Conservation (phyloP, 2,113 vertebrate species). For the Anguilla japonica region DNA sequence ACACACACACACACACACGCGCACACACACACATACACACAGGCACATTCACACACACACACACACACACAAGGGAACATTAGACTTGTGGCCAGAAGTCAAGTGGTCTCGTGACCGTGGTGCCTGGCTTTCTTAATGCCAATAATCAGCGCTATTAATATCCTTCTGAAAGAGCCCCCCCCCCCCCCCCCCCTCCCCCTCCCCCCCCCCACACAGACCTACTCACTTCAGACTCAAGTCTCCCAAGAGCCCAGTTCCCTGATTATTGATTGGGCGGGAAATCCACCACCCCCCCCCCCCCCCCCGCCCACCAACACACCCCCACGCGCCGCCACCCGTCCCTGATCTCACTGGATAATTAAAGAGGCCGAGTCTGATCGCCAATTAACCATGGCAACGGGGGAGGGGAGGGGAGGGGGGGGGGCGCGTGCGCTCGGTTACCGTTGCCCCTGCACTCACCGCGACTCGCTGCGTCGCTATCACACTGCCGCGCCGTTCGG, state of each 20-base stretch:
- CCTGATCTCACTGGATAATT: slow-evolving; percentile 59
- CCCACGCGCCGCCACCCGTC: slow-evolving; percentile 36
- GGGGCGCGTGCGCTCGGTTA: slow-evolving; percentile 25
- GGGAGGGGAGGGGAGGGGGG: slow-evolving; percentile 46
- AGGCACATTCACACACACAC: no score
- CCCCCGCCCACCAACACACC: no score
- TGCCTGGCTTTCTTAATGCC: neutral
- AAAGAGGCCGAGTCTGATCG: slow-evolving; percentile 61
- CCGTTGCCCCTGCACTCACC: slow-evolving; percentile 32
- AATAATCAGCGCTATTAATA: slow-evolving; percentile 58
- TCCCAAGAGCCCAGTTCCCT: slow-evolving; percentile 42
- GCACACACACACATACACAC: no score
- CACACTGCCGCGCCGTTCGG: slow-evolving; percentile 58
- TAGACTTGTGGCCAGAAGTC: neutral
- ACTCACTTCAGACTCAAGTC: neutral
- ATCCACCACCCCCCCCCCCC: slow-evolving; percentile 19
- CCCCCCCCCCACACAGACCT: slow-evolving; percentile 48
- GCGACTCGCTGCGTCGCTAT: slow-evolving; percentile 42
- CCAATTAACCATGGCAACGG: slow-evolving; percentile 73
- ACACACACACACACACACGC: no score
- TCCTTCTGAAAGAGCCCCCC: slow-evolving; percentile 54
- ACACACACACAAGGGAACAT: no score
- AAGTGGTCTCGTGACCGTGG: neutral
- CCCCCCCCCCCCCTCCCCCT: slow-evolving; percentile 47
- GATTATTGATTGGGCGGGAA: slow-evolving; percentile 56